Base-by-base conservation (phyloP, 1,140 invertebrate species). In the Aplysia californica region DNA sequence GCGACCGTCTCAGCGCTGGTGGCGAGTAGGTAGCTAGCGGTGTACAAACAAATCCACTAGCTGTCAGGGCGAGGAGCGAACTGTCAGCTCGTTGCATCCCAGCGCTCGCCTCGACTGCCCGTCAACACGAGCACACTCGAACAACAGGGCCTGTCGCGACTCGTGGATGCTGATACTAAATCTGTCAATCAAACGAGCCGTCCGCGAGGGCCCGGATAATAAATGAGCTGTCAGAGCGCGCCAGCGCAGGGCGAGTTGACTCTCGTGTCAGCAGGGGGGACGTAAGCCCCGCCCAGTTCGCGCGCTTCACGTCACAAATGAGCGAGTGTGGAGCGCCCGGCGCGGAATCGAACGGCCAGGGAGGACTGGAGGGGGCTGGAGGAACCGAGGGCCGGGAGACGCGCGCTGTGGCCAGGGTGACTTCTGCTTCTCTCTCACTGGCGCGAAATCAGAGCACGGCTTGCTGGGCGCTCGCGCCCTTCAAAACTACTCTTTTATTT, bases 81-180 rank as follows among this genome's bases (percentile, higher is more conserved):
- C 61, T 75, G 72, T 66, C 70, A 73, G 70, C 26, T 58, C 6
- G 58, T 38, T 59, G 55, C 41, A 75, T 31, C 72, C 72, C 58
- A 58, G 44, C 74, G 66, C 64, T 67, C 66, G 71, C 66, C 71
- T 44, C 61, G 65, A 68, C 76, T 81, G 35, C 78, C 83, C 85
- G 83, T 87, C 86, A 87, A 84, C 85, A 87, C 85, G 78, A 82
- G 68, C 82, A 83, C 76, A 84, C 81, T 87, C 83, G 82, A 87
- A 81, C 84, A 83, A 86, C 78, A 83, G 81, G 82, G 71, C 64
- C 81, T 87, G 85, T 87, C 85, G 86, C 75, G 75, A 82, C 81
- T 86, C 84, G 82, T 82, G 82, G 86, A 84, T 84, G 78, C 75
- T 80, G 73, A 82, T 83, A 79, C 83, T 83, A 83, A 83, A 86